Conservation (phyloP, 2,113 vertebrate species). For the Plecotus auritus region DNA sequence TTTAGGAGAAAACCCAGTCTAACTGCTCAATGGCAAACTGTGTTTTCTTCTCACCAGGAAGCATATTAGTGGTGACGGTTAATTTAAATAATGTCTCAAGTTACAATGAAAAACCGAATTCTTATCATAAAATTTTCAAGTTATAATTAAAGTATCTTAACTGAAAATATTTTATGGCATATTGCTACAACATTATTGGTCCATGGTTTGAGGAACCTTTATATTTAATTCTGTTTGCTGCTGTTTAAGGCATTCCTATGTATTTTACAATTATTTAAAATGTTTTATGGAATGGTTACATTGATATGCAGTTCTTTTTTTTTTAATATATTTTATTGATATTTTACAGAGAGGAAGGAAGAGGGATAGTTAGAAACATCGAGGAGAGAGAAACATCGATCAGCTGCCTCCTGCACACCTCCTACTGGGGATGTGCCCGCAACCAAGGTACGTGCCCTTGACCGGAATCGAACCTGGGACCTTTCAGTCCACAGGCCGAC, state of each 20-base stretch:
- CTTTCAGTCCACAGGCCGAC: too few species aligned
- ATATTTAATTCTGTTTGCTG: background rate
- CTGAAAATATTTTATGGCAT: background rate
- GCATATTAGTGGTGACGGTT: background rate
- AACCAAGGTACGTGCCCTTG: too few species aligned
- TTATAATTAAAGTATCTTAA: background rate
- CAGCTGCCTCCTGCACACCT: too few species aligned
- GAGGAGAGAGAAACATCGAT: too few species aligned
- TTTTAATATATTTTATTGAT: too few species aligned
- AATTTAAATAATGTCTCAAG: background rate
- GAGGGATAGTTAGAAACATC: too few species aligned
- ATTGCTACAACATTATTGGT: background rate
- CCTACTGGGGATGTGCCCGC: too few species aligned
- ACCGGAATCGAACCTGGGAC: too few species aligned
- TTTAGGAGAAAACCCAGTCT: background rate
- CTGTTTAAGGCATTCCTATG: background rate
- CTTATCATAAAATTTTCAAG: background rate
- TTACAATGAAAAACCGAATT: background rate
- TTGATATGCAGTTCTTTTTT: background rate
- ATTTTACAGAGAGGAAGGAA: too few species aligned
- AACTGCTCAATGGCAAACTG: background rate
- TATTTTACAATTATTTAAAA: constrained; percentile 1
- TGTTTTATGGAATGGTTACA: background rate
- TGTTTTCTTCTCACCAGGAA: background rate
- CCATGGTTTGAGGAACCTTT: background rate